Evolutionary conservation across 2,113 vertebrate species (phyloP), one percentile per base, ranked within the genome.

Genomic region (Larimichthys crocea): DNA sequence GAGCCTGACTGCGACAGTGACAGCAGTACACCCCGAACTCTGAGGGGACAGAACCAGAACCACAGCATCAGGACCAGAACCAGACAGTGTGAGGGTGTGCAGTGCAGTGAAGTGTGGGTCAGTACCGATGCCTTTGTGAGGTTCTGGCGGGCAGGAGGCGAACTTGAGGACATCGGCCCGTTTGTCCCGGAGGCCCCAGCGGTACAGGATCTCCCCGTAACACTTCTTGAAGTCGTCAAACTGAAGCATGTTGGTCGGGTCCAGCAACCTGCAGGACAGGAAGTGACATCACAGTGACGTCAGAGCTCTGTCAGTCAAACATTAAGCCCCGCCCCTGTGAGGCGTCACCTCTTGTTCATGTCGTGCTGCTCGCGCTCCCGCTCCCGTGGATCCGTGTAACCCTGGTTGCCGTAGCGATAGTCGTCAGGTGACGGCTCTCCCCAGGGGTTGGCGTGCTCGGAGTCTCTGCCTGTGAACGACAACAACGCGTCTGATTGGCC

Each of bases 201-300:
- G 98, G 79, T 99, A 96, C 22, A 99, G 86, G 84, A 99, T 99
- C 87, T 99, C 98, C 0, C 98, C 98, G 0, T 99, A 99, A 89
- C 96, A 97, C 79, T 99, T 99, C 94, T 99, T 99, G 60, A 99
- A 99, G 93, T 99, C 98, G 19, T 99, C 98, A 40, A 97, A 99
- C 86, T 99, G 98, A 91, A 98, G 95, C 19, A 94, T 95, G 81
- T 99, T 98, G 59, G 96, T 94, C 0, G 98, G 97, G 83, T 99
- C 98, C 90, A 99, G 92, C 56, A 99, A 94, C 86, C 98, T 99
- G 75, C 19, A 46, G 40, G 11, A 61, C 0, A 83, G 76, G 74
- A 86, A 59, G 16, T 46, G 44, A 46, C 44, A 44, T 11, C 44
- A 46, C 10, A 46, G 44, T 12, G 26, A 61, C 2, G 15, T 40